Percentiles rank a stretch among this genome's conserved stretches.
These are phyloP conservation scores for Orbicella faveolata DNA, from an alignment of 64 coral and sea anemone genomes.

Conservation along the genomic window DNA sequence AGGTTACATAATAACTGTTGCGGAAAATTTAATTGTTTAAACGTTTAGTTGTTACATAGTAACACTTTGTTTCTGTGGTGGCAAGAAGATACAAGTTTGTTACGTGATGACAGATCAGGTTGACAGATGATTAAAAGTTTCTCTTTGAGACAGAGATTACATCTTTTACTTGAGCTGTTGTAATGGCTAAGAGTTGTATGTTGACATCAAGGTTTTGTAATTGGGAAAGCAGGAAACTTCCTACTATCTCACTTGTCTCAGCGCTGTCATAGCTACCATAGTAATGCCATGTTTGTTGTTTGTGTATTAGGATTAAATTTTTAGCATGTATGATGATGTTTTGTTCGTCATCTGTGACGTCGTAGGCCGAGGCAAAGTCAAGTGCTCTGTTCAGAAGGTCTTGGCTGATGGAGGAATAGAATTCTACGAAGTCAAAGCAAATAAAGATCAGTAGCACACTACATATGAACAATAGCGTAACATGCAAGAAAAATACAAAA, in stretches of 20 bases:
- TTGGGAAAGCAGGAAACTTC: not conserved
- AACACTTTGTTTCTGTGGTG: slow-evolving; percentile 27
- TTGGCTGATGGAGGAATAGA: slow-evolving; percentile 26
- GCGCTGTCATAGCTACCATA: slow-evolving; percentile 42
- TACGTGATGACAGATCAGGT: slow-evolving; percentile 19
- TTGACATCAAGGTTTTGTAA: not conserved
- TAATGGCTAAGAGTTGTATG: not conserved
- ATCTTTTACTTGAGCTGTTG: not conserved
- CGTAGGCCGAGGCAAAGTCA: slow-evolving; percentile 39
- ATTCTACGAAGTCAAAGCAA: slow-evolving; percentile 44
- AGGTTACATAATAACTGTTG: too few relatives aligned
- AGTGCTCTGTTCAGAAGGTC: slow-evolving; percentile 29
- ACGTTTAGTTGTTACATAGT: not conserved
- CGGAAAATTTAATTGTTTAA: too few relatives aligned
- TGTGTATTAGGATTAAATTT: slow-evolving; percentile 18
- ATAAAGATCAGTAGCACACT: not conserved
- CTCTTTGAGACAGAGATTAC: slow-evolving; percentile 39
- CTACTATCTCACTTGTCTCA: slow-evolving; percentile 34
- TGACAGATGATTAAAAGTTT: slow-evolving; percentile 36
- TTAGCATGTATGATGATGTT: slow-evolving; percentile 28
- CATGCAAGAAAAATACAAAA: too few relatives aligned
- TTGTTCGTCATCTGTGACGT: slow-evolving; percentile 34
- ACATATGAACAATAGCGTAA: too few relatives aligned
- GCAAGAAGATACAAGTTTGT: slow-evolving; percentile 36
- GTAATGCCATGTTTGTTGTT: slow-evolving; percentile 29